Evolutionary conservation across 2,888 invertebrate genomes (phyloP), one percentile per base, ranked within the genome.

Genomic region (Epirrhoe alternata): DNA sequence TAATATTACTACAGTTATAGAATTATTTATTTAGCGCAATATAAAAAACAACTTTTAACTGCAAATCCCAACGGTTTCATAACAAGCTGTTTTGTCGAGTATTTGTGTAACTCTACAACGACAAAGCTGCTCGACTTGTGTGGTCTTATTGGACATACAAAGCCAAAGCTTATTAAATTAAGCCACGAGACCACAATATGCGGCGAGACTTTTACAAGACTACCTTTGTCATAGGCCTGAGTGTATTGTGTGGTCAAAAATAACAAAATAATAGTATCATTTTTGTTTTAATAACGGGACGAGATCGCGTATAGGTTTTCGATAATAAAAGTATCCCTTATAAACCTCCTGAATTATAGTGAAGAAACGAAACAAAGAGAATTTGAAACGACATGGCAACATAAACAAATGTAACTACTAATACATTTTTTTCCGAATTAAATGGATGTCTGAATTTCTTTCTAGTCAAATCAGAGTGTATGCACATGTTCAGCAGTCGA

Each of bases 151-250:
- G 71, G 68, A 67, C 61, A 56, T 52, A 68, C 68, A 73, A 70
- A 68, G 64, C 62, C 67, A 61, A 57, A 64, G 64, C 67, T 70
- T 69, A 72, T 74, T 72, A 67, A 72, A 74, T 68, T 67, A 66
- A 53, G 58, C 55, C 54, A 47, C 62, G 50, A 57, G 66, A 63
- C 62, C 61, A 65, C 70, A 66, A 70, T 71, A 71, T 71, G n/a
- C 61, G 55, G 38, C 55, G 66, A n/a, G 59, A 52, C 42, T 52
- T 51, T 58, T 24, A 35, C 50, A 38, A 50, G 58, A 30, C 24
- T 30, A 47, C 24, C 58, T 14, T 14, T 47, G 16, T 47, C 38
- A 42, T 42, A 16, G 47, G 47, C 47, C 47, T 47, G 35, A 12
- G 12, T 12, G 38, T 33, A 42, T 42, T 12, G 10, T 4, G 38